Conservation (phyloP, 2,888 invertebrate genomes). For the Drosophila stalkeri region DNA sequence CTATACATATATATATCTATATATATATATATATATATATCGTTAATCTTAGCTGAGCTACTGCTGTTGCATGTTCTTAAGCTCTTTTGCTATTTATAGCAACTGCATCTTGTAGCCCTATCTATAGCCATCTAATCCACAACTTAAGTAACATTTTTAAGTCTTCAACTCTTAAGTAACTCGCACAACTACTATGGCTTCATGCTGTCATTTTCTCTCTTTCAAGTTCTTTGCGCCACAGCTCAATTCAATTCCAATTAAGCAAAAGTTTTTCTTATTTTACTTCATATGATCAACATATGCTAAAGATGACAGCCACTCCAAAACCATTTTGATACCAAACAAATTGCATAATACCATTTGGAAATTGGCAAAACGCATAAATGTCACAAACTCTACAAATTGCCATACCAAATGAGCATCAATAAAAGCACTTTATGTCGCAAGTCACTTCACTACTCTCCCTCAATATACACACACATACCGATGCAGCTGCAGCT, state of each 20-base stretch:
- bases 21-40: background rate
- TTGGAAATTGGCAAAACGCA: constrained; percentile 70
- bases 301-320: constrained; percentile 27
- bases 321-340: background rate
- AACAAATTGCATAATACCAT: constrained; percentile 72
- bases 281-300: constrained; percentile 19
- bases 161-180: constrained; percentile 35
- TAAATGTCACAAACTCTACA: constrained; percentile 81
- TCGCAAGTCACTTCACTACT: constrained; percentile 69
- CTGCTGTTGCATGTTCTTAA: constrained; percentile 22
- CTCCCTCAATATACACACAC: constrained; percentile 13
- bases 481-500: constrained; percentile 27
- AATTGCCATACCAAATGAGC: constrained; percentile 79
- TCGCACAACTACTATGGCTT: constrained; percentile 38
- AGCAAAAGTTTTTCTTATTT: constrained; percentile 13
- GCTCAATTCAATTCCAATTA: constrained; percentile 35
- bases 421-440: constrained; percentile 81
- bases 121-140: constrained; percentile 5
- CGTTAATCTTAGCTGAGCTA: constrained; percentile 8
- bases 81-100: constrained; percentile 6
- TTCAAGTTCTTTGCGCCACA: background rate
- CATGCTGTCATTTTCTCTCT: constrained; percentile 4
- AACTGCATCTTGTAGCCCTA: background rate
- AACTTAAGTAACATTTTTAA: constrained; percentile 48
- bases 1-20: background rate